phyloP scores from a whole-genome alignment of 2,113 vertebrate species.

The Proterorhinus semilunaris region DNA sequence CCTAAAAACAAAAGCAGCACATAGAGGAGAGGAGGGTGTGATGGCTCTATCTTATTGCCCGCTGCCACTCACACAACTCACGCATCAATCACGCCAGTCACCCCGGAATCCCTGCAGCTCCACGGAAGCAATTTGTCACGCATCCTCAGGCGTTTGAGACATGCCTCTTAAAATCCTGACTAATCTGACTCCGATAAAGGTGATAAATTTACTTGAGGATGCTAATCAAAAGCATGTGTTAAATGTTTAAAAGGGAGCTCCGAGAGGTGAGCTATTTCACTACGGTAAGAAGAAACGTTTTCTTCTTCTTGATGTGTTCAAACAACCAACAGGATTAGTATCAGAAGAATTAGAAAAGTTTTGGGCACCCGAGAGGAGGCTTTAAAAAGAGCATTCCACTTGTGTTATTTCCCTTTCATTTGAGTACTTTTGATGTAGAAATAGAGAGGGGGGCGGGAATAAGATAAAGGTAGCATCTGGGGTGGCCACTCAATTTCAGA shows the following conservation, averaged over 20 bases:
- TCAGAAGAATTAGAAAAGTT: no score
- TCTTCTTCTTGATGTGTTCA: no score
- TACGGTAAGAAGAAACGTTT: no score
- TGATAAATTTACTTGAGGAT: constrained; percentile 44
- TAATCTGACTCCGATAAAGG: constrained; percentile 57
- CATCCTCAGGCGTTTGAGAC: constrained; percentile 56
- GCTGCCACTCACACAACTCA: constrained; percentile 67
- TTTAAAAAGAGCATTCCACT: no score
- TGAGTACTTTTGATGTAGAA: no score
- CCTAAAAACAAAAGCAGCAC: constrained; percentile 54
- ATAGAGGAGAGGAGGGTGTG: constrained; percentile 46
- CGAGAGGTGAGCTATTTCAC: no score
- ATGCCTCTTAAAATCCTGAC: constrained; percentile 59
- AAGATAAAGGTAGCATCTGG: no score
- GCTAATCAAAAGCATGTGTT: constrained; percentile 66
- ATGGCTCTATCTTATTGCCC: constrained; percentile 67
- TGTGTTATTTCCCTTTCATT: no score
- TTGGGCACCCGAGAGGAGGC: no score
- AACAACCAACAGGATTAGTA: no score
- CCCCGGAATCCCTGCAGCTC: constrained; percentile 48
- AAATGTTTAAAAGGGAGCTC: constrained; percentile 39
- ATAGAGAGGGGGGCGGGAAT: no score
- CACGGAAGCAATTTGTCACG: constrained; percentile 65
- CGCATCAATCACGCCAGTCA: constrained; percentile 67
- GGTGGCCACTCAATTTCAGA: no score